These are phyloP conservation scores for Gobius niger DNA, from an alignment of 2,113 vertebrate genomes.

Conservation along the genomic window DNA sequence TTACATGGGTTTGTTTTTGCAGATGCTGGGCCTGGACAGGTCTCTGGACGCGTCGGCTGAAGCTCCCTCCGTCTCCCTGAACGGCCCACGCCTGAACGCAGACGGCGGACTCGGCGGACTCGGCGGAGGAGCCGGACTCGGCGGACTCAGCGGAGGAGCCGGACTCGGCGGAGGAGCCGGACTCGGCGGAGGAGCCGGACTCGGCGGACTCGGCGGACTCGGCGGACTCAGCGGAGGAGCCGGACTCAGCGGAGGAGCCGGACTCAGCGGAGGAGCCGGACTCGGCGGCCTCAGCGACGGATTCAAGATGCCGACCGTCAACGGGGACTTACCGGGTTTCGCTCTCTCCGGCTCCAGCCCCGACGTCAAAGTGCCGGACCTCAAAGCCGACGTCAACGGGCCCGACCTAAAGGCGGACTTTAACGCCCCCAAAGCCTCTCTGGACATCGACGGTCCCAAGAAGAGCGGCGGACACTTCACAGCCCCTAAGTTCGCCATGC, in stretches of 20 bases:
- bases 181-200: too few species aligned
- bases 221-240: slow-evolving; percentile 7
- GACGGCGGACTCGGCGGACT: slow-evolving; percentile 19
- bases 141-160: not conserved
- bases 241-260: not conserved
- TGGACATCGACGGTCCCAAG: slow-evolving; percentile 45
- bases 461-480: slow-evolving; percentile 32
- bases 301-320: slow-evolving; percentile 43
- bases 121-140: slow-evolving; percentile 4
- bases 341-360: slow-evolving; percentile 45
- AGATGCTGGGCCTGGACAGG: slow-evolving; percentile 44
- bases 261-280: slow-evolving; percentile 20
- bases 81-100: slow-evolving; percentile 47
- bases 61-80: slow-evolving; percentile 41
- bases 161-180: slow-evolving; percentile 22
- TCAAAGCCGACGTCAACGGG: slow-evolving; percentile 1
- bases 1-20: not conserved
- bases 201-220: slow-evolving; percentile 12
- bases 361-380: not conserved
- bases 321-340: slow-evolving; percentile 55
- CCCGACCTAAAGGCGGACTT: slow-evolving; percentile 56
- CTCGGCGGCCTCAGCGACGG: slow-evolving; percentile 26
- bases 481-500: slow-evolving; percentile 59
- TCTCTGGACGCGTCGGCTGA: slow-evolving; percentile 24
- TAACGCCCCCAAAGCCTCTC: slow-evolving; percentile 44